Base-by-base conservation (phyloP, 2,113 vertebrate species). In the Peromyscus californicus region DNA sequence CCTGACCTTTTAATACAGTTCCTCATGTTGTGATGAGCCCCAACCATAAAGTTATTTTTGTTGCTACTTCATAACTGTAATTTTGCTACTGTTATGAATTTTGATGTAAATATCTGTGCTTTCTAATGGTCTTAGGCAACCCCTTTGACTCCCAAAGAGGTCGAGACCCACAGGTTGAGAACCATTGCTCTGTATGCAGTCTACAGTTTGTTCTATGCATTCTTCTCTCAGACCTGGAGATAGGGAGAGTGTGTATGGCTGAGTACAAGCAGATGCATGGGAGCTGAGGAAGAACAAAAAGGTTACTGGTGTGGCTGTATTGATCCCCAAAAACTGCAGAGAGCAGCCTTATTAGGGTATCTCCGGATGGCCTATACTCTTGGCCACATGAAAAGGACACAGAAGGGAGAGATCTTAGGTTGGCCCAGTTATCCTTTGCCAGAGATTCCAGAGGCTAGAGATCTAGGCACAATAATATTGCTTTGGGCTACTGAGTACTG, bases 141-240 rank as follows among this genome's bases (percentile, higher is more conserved):
- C n/a, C 70, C 9, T 39, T 39, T 72, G 1, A 17, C 24, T 4
- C 9, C 13, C 24, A 42, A 63, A 57, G 10, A 13, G 4, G 59
- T 63, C 15, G 16, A 9, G 22, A 11, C 24, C 39, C 82, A 17
- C 13, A 31, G 24, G 59, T 42, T 17, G n/a, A 63, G 36, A 63
- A 42, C 59, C 39, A 26, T 9, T 63, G 7, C 61, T 74, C 10
- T 29, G 36, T 2, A 6, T 0, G 0, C 65, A 33, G 15, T 54
- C 21, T 63, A 72, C 83, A 48, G 26, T 79, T 39, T 78, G 15
- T 89, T 80, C 90, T 83, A 22, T 63, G 21, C 76, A 3, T 88
- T 94, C 22, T 24, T 95, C 63, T 54, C 59, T 90, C 57, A 65
- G 51, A 63, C 15, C 39, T 75, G n/a, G 12, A 78, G 63, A 54